Conservation (phyloP, 2,797 vertebrate species). For the Mus spretus region DNA sequence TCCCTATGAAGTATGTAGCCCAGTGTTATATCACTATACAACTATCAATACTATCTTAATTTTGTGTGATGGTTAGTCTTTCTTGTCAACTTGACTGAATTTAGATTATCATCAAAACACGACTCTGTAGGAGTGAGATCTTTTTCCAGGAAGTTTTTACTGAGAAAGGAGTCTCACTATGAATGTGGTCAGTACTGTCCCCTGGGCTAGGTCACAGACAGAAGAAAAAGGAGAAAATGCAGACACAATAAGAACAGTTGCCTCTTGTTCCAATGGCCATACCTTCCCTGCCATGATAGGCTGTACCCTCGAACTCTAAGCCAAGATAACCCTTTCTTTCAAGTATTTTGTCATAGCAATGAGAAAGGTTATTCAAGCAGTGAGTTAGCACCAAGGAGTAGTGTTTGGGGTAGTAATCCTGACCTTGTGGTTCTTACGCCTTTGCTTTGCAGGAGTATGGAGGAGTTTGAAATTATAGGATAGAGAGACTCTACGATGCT, state of each 20-base stretch:
- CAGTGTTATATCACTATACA: neutral
- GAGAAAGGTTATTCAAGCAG: neutral
- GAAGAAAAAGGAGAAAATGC: neutral
- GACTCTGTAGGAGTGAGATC: neutral
- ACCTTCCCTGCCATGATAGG: neutral
- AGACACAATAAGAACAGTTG: neutral
- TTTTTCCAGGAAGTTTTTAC: neutral
- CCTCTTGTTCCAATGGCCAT: neutral
- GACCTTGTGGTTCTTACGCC: neutral
- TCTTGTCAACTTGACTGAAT: neutral
- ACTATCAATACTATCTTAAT: neutral
- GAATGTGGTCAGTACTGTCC: neutral
- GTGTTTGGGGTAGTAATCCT: neutral
- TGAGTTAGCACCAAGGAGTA: neutral
- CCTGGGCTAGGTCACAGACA: neutral
- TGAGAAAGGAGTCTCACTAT: neutral
- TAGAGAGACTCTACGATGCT: neutral
- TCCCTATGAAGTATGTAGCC: neutral
- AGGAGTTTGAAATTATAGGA: neutral
- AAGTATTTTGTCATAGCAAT: neutral
- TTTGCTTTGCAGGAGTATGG: neutral
- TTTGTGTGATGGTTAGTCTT: constrained; percentile 10
- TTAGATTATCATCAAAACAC: neutral
- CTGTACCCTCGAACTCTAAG: neutral
- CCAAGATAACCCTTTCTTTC: neutral